Percentiles rank a stretch among this genome's conserved stretches.
Evolutionary conservation across 2,113 vertebrate species (phyloP).

Genomic region (Platichthys flesus): DNA sequence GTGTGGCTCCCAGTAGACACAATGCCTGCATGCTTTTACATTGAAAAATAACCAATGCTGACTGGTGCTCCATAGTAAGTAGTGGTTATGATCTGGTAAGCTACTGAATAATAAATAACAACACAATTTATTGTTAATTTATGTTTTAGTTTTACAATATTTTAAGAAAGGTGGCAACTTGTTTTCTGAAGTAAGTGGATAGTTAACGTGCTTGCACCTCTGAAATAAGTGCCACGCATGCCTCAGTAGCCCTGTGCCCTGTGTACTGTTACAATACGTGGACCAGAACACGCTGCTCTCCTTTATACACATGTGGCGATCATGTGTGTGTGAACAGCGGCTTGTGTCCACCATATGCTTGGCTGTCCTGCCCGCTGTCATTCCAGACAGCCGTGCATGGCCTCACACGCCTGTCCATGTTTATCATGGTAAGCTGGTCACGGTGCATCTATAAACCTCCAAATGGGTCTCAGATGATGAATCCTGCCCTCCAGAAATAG

Average conservation of each 20-base stretch:
- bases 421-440: constrained; percentile 34
- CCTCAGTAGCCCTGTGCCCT: background rate
- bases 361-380: background rate
- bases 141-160: too few species aligned
- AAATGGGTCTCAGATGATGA: background rate
- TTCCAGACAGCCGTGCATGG: constrained; percentile 50
- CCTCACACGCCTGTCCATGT: constrained; percentile 37
- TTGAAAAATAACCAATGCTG: background rate
- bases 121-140: too few species aligned
- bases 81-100: too few species aligned
- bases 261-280: constrained; percentile 11
- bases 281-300: constrained; percentile 24
- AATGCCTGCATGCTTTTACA: constrained; percentile 4
- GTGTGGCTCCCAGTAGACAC: background rate
- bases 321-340: constrained; percentile 34
- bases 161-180: too few species aligned
- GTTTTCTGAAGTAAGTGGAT: background rate
- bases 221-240: constrained; percentile 18
- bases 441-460: constrained; percentile 6
- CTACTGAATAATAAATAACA: too few species aligned
- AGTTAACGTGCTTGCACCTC: background rate
- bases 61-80: too few species aligned
- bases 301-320: constrained; percentile 22
- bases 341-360: constrained; percentile 60
- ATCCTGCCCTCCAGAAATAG: constrained; percentile 30